Evolutionary conservation across 2,113 vertebrate species (phyloP).

Genomic region (Mystacornis crossleyi): DNA sequence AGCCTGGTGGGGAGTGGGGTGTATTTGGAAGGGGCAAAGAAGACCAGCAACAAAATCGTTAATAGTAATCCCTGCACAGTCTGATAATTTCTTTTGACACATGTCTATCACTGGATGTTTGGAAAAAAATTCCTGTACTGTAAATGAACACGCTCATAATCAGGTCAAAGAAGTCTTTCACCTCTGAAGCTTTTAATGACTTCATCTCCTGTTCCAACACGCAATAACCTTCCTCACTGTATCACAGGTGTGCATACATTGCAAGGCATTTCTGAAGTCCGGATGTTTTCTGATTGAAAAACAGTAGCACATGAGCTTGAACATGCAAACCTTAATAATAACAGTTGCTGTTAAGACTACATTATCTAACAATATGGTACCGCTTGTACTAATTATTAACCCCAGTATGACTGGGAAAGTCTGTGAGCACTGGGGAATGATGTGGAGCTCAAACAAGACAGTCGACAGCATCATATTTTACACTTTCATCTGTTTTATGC

Average conservation of each 20-base stretch:
- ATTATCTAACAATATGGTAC: background rate
- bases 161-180: background rate
- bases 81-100: background rate
- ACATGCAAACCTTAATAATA: background rate
- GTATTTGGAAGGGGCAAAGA: background rate
- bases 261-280: background rate
- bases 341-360: background rate
- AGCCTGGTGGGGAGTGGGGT: accelerated
- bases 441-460: background rate
- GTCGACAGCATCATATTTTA: background rate
- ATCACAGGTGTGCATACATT: background rate
- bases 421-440: background rate
- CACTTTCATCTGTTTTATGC: background rate
- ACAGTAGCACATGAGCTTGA: background rate
- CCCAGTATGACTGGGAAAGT: background rate
- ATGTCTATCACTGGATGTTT: background rate
- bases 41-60: background rate
- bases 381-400: background rate
- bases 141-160: background rate
- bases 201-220: background rate
- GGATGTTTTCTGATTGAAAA: background rate
- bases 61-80: background rate
- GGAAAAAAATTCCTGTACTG: background rate
- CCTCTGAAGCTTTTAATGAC: background rate
- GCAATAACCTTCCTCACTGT: background rate